These are phyloP conservation scores for Heliconius hermathena DNA, from an alignment of 1,140 invertebrate genomes.

Conservation along the genomic window DNA sequence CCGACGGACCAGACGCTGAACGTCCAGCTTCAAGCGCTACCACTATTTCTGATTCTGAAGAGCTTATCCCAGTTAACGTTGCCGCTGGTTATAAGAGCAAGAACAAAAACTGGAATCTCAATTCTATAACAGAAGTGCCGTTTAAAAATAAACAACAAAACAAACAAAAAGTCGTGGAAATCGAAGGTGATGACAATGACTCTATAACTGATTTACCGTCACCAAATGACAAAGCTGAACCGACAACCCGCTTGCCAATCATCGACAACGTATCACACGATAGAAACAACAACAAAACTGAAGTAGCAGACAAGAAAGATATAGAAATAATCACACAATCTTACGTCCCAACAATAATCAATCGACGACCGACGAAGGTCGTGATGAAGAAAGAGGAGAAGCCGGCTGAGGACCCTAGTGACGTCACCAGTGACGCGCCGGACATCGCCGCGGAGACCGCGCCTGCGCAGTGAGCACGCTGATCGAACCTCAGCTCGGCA, in stretches of 20 bases:
- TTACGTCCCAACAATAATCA: conserved; percentile 68
- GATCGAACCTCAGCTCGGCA: conserved; percentile 70
- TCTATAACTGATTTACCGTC: conserved; percentile 66
- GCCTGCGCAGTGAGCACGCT: conserved; percentile 52
- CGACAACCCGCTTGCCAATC: conserved; percentile 68
- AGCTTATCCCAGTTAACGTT: conserved; percentile 69
- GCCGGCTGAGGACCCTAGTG: conserved; percentile 33
- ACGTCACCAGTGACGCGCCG: conserved; percentile 34
- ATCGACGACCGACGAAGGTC: conserved; percentile 64
- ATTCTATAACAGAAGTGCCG: conserved; percentile 72
- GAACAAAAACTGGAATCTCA: conserved; percentile 70
- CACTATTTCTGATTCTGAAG: conserved; percentile 69
- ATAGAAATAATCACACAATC: conserved; percentile 74
- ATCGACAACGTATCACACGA: conserved; percentile 68
- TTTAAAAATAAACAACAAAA: conserved; percentile 58
- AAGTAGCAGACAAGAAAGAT: conserved; percentile 62
- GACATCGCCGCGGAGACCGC: conserved; percentile 18
- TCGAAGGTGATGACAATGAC: conserved; percentile 71
- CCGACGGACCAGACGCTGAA: conserved; percentile 44
- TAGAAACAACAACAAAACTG: conserved; percentile 55
- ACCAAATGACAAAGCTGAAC: conserved; percentile 69
- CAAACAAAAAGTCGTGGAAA: conserved; percentile 67
- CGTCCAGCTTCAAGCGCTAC: conserved; percentile 45
- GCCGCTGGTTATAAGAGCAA: conserved; percentile 70
- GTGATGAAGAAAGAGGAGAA: conserved; percentile 61